Percentiles rank a stretch among this genome's conserved stretches.
These are phyloP conservation scores for Dusona sp. DNA, from an alignment of 2,888 invertebrate genomes.

Conservation along the genomic window DNA sequence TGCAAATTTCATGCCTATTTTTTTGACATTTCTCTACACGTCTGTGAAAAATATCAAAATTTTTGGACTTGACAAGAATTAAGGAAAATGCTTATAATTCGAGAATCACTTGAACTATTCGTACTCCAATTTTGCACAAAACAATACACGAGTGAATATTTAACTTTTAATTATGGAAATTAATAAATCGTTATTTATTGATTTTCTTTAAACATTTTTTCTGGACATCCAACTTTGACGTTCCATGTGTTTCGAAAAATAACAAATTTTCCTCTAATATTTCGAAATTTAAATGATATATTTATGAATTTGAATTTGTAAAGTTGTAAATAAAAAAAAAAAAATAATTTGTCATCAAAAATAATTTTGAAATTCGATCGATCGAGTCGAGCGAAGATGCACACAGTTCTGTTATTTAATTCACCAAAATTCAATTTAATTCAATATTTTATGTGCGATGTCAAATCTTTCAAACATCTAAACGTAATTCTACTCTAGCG, in stretches of 20 bases:
- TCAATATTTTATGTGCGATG: background rate
- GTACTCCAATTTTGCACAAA: background rate
- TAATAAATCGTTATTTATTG: background rate
- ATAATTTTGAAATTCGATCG: background rate
- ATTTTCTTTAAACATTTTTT: background rate
- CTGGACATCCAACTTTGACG: background rate
- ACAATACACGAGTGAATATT: background rate
- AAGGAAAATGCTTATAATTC: background rate
- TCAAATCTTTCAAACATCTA: background rate
- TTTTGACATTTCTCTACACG: background rate
- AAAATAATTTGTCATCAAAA: background rate
- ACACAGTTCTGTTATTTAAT: background rate
- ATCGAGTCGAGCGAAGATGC: too few species aligned
- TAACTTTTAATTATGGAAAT: background rate
- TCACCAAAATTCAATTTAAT: background rate
- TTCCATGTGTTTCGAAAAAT: background rate
- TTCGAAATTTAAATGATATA: background rate
- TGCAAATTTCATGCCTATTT: background rate
- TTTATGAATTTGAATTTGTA: background rate
- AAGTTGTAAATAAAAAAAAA: background rate
- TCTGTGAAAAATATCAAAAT: background rate
- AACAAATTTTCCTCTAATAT: background rate
- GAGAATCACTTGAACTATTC: background rate
- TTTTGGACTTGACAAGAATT: background rate
- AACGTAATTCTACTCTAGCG: background rate